A percentile compares a stretch with the other conserved stretches of the same genome.
Evolutionary conservation across 2,113 vertebrate species (phyloP).

Genomic region (Alouatta palliata): DNA sequence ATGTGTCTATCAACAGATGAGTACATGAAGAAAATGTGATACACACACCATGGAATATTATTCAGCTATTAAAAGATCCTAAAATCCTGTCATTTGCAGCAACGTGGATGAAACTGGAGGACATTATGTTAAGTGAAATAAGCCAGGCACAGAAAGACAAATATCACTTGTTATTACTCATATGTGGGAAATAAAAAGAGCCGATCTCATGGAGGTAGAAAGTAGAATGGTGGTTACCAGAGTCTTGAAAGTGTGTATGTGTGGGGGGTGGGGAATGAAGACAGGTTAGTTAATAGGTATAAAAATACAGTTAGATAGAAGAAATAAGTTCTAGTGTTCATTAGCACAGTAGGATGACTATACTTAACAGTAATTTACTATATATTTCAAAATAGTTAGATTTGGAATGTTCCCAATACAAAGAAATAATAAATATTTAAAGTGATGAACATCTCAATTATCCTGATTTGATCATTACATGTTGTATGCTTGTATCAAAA

Average conservation of each 20-base stretch:
- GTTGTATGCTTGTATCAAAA: neutral
- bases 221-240: neutral
- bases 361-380: neutral
- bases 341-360: neutral
- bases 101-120: neutral
- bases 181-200: neutral
- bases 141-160: neutral
- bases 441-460: neutral
- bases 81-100: neutral
- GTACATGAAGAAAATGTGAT: neutral
- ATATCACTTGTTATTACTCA: neutral
- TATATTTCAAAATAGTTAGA: neutral
- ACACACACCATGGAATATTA: neutral
- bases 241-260: neutral
- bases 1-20: neutral
- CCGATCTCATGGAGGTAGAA: neutral
- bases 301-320: neutral
- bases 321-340: neutral
- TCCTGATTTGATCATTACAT: neutral
- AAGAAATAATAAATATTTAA: neutral
- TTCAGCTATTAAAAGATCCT: neutral
- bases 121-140: neutral
- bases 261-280: neutral
- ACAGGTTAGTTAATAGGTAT: neutral
- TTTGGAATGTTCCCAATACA: neutral